Base-by-base conservation (phyloP, 2,797 vertebrate genomes). In the Bryconaethiops microstoma region DNA sequence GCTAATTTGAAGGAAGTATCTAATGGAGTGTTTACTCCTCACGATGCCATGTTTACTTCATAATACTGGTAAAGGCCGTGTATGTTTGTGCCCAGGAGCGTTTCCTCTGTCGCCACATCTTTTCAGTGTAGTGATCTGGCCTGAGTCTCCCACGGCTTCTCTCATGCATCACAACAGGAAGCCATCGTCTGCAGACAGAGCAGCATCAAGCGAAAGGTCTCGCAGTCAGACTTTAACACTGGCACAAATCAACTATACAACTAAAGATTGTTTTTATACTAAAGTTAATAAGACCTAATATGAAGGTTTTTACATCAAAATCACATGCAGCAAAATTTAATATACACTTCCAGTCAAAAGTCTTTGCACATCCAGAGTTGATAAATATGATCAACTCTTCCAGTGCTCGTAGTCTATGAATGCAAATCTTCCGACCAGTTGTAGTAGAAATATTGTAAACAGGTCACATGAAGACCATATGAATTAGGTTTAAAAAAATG, bases 141-240 rank as follows among this genome's bases (percentile, higher is more conserved):
- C 64, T 67, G 64, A 67, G n/a, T 67, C 35, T 67, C 64, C 64
- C 39, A 42, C 19, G 17, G 39, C 64, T 67, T 67, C 64, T n/a
- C 35, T 67, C 39, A 67, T 9, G 64, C 39, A 9, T 13, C 39
- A 40, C 19, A 67, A 67, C 39, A 42, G 64, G 64, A 67, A 42
- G 7, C 64, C 8, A 12, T 42, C 17, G 64, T 39, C 64, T 67
- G 6, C 40, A 40, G 64, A 67, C 64, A 40, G 5, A 67, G 35
- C 64, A 67, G 64, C 29, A 7, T 39, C 64, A 67, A 42, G 39
- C n/a, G 39, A 63, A 63, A 63, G 60, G 12, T 63, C 25, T 35
- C 60, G 5, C 1, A 13, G 39, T 67, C 12, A 42, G 17, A 67
- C 64, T 39, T 35, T 65, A 17, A 19, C 63, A 2, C 17, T 16